Evolutionary conservation across 1,140 invertebrate species (phyloP).

Genomic region (Procambarus clarkii): DNA sequence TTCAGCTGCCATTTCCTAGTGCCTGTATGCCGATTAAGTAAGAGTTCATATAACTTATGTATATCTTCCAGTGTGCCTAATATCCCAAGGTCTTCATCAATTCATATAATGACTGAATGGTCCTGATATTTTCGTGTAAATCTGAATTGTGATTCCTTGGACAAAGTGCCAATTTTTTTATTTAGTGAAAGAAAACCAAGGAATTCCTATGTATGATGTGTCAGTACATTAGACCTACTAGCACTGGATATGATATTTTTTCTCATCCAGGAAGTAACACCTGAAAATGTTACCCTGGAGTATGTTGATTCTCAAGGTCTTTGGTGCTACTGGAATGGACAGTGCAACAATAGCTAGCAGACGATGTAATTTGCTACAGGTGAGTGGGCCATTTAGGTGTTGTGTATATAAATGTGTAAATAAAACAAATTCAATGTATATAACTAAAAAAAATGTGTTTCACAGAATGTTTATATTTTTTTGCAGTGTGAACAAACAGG

Average conservation of each 20-base stretch:
- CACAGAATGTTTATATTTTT: conserved; percentile 66
- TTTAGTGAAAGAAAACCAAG: conserved; percentile 4
- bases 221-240: conserved; percentile 20
- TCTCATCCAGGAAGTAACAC: conserved; percentile 23
- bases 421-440: conserved; percentile 47
- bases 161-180: conserved; percentile 59
- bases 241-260: conserved; percentile 43
- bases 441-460: conserved; percentile 55
- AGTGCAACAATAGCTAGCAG: conserved; percentile 9
- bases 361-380: conserved; percentile 9
- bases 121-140: conserved; percentile 17
- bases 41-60: conserved; percentile 25
- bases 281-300: conserved; percentile 18
- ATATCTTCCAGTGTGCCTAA: conserved; percentile 67
- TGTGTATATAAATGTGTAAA: conserved; percentile 43
- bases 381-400: conserved; percentile 8
- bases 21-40: conserved; percentile 56
- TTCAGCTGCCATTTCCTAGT: conserved; percentile 63
- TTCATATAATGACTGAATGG: conserved; percentile 16
- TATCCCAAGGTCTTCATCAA: conserved; percentile 55
- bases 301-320: conserved; percentile 42
- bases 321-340: conserved; percentile 45
- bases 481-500: conserved; percentile 63
- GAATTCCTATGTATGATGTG: conserved; percentile 5
- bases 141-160: conserved; percentile 55